Evolutionary conservation across 1,140 invertebrate genomes (phyloP), one percentile per base, ranked within the genome.

Genomic region (Calephelis virginiensis): DNA sequence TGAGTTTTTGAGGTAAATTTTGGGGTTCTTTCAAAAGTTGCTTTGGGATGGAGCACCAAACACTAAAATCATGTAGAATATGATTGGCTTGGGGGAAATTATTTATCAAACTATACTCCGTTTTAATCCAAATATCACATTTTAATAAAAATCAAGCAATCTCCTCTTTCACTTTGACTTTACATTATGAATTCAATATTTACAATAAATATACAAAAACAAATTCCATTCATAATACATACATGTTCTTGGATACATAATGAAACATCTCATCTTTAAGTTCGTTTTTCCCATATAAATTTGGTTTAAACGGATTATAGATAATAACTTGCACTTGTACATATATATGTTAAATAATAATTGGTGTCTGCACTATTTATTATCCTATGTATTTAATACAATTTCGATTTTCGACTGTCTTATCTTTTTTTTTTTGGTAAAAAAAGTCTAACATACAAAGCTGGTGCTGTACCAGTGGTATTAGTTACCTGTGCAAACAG

Each of bases 1-100:
- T 64, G 53, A 64, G 63, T 64, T 64, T 64, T 64, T 64, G 40
- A 64, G 63, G 63, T 64, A 64, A 64, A 64, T 56, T 14, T 28
- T 38, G 45, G 14, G 17, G 63, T 40, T 40, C 49, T 56, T 53
- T 50, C 17, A 38, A 43, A 53, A 64, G 37, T 59, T 56, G 63
- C 63, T 64, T 64, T 50, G 38, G 63, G 63, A 40, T 56, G 50
- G 53, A 40, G 63, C 49, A 17, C 49, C 46, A 59, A 13, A 53
- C 63, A 64, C 11, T 47, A 63, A 14, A 46, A 46, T 64, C 49
- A 49, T 53, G 48, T 62, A 14, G 48, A 48, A 61, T 66, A 70
- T 66, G 62, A 59, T 59, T 59, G 53, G 53, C 53, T 59, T 38
- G 28, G 53, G 53, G 53, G 53, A 59, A 12, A 37, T 38, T n/a